A percentile compares a stretch with the other conserved stretches of the same genome.
Evolutionary conservation across 2,797 vertebrate species (phyloP).

Genomic region (Sardinella longiceps): DNA sequence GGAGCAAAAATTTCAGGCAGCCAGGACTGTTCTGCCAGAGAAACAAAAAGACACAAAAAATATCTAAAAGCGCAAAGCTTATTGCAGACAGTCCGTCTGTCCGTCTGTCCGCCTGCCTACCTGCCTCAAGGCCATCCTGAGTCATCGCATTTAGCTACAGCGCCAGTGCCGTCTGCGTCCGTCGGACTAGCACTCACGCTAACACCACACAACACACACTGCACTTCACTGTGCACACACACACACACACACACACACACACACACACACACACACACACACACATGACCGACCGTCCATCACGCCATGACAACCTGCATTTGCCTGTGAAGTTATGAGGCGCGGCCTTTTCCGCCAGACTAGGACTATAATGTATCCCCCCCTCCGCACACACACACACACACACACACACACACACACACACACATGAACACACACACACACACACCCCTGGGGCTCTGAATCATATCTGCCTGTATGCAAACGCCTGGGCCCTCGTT

Average conservation of each 20-base stretch:
- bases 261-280: no score
- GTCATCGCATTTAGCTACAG: background rate
- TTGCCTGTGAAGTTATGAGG: background rate
- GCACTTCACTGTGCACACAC: no score
- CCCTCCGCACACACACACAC: no score
- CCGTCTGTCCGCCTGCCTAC: background rate
- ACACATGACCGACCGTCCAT: background rate
- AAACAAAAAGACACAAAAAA: background rate
- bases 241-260: no score
- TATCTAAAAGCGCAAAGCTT: background rate
- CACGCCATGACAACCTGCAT: background rate
- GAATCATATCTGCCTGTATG: constrained; percentile 32
- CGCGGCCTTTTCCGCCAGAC: background rate
- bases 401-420: no score
- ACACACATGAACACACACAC: no score
- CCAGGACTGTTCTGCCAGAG: background rate
- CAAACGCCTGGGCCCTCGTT: constrained; percentile 9
- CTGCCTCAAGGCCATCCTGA: background rate
- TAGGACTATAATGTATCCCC: background rate
- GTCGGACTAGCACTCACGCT: background rate
- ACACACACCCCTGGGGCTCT: background rate
- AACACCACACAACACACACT: background rate
- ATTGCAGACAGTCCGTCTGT: background rate
- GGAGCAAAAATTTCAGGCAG: background rate
- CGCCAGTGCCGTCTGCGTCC: background rate